These are phyloP conservation scores for Drosophila stalkeri DNA, from an alignment of 2,888 invertebrate species.

Conservation along the genomic window DNA sequence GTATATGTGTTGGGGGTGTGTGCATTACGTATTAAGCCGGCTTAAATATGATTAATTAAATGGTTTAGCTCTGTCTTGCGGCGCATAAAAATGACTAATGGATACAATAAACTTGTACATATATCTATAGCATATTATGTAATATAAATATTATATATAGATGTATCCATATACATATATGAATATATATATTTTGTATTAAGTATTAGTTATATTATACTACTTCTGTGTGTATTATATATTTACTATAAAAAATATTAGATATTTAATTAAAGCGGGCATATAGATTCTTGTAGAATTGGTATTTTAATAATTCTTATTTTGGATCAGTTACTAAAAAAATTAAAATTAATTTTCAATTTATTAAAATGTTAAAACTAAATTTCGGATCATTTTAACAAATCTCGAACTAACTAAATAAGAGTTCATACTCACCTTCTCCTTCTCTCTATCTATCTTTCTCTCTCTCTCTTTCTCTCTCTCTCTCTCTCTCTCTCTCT, in stretches of 20 bases:
- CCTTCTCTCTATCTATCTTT: background rate
- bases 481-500: background rate
- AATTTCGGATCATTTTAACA: no score
- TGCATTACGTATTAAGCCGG: constrained; percentile 70
- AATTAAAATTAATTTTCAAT: no score
- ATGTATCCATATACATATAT: background rate
- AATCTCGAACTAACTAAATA: background rate
- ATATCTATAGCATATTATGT: background rate
- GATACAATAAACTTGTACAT: constrained; percentile 8
- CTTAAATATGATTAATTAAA: constrained; percentile 74
- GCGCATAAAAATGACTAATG: constrained; percentile 44
- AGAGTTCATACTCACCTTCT: background rate
- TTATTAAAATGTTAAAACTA: no score
- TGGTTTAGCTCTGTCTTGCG: constrained; percentile 20
- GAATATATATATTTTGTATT: background rate
- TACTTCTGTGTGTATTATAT: background rate
- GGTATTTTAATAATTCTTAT: no score
- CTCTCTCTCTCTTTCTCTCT: background rate
- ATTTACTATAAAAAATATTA: no score
- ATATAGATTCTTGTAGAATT: no score
- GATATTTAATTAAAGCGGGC: no score
- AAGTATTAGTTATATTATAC: background rate
- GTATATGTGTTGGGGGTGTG: constrained; percentile 4
- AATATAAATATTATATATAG: background rate
- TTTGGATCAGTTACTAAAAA: no score